A percentile compares a stretch with the other conserved stretches of the same genome.
These are phyloP conservation scores for Steromphala cineraria DNA, from an alignment of 2,888 invertebrate genomes.

Conservation along the genomic window DNA sequence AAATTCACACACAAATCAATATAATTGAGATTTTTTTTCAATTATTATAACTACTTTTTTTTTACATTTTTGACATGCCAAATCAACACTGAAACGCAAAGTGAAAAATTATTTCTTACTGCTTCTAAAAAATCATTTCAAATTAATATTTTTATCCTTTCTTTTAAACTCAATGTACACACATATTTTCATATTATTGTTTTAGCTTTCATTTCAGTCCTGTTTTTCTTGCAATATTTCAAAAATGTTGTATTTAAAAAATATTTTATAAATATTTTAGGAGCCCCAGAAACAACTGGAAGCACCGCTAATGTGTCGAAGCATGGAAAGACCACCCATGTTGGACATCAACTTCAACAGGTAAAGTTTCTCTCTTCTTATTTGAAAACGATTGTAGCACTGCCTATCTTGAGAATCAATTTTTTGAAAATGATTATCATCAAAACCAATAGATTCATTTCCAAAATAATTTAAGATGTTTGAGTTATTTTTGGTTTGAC, in stretches of 20 bases:
- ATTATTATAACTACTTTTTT: too few species aligned
- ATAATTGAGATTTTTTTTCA: too few species aligned
- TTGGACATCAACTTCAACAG: constrained; percentile 85
- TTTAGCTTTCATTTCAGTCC: not conserved
- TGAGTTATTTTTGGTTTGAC: too few species aligned
- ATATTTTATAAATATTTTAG: constrained; percentile 40
- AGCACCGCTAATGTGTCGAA: constrained; percentile 84
- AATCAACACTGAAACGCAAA: too few species aligned
- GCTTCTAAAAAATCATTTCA: too few species aligned
- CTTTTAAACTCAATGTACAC: not conserved
- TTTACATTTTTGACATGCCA: too few species aligned
- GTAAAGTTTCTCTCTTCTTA: constrained; percentile 73
- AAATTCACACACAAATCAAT: too few species aligned
- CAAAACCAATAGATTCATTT: not conserved
- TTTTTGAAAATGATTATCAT: not conserved
- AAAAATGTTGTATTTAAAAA: not conserved
- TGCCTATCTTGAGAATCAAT: too few species aligned
- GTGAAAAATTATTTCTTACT: too few species aligned
- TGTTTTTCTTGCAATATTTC: not conserved
- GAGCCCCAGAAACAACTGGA: constrained; percentile 77
- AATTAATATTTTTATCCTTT: too few species aligned
- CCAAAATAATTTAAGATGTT: too few species aligned
- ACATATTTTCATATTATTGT: not conserved
- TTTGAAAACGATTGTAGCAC: not conserved
- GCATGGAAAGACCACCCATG: constrained; percentile 80